Evolutionary conservation across 1,140 invertebrate genomes (phyloP).

Genomic region (Drosophila repleta): DNA sequence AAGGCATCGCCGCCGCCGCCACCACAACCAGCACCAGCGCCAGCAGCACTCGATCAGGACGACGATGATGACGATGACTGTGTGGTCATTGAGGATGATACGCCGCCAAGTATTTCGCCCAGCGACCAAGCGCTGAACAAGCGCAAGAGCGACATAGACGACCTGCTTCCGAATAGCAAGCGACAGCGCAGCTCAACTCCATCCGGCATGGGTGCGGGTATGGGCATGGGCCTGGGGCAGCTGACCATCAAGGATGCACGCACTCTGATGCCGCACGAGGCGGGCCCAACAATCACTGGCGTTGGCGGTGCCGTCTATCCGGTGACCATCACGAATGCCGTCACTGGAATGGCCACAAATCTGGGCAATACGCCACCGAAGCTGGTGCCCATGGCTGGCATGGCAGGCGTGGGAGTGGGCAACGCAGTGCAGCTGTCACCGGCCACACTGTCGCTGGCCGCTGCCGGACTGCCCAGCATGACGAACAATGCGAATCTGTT

Average conservation of each 20-base stretch:
- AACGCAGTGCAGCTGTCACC: conserved; percentile 65
- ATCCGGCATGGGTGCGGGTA: conserved; percentile 25
- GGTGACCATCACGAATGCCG: conserved; percentile 82
- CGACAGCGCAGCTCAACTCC: conserved; percentile 68
- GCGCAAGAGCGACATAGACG: conserved; percentile 71
- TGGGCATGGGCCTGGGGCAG: conserved; percentile 55
- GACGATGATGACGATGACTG: conserved; percentile 86
- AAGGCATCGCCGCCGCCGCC: conserved; percentile 37
- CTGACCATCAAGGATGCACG: conserved; percentile 82
- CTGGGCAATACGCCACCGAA: conserved; percentile 64
- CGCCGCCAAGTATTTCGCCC: conserved; percentile 70
- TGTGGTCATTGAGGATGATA: conserved; percentile 87
- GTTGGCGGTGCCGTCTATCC: conserved; percentile 56
- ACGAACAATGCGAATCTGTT: conserved; percentile 86
- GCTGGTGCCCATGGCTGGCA: conserved; percentile 70
- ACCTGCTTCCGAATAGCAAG: conserved; percentile 68
- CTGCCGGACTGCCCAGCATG: conserved; percentile 66
- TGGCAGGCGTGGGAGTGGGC: conserved; percentile 20
- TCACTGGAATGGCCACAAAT: conserved; percentile 65
- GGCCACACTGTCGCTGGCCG: conserved; percentile 71
- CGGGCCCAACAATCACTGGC: conserved; percentile 12
- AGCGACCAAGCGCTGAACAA: conserved; percentile 53
- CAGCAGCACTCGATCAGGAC: conserved; percentile 20
- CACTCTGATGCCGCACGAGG: conserved; percentile 75
- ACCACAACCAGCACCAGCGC: conserved; percentile 44